A percentile compares a stretch with the other conserved stretches of the same genome.
Conservation (phyloP, 2,797 vertebrate genomes). For the Masticophis lateralis region DNA sequence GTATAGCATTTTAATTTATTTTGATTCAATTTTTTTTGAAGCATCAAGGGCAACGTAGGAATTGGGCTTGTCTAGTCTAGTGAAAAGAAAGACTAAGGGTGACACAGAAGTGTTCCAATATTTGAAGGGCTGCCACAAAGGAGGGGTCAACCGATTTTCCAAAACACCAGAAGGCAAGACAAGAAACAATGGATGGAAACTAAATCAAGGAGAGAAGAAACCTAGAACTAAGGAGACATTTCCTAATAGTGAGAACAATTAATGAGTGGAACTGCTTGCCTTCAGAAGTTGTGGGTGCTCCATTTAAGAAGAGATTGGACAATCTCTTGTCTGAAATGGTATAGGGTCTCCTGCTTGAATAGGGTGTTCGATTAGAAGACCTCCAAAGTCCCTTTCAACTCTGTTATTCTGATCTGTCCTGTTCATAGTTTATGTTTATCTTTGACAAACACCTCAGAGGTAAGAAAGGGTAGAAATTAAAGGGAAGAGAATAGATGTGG, state of each 20-base stretch:
- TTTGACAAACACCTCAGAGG: not conserved
- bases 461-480: not conserved
- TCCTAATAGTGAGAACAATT: not conserved
- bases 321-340: not conserved
- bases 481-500: not conserved
- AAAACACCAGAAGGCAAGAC: not conserved
- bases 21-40: conserved; percentile 25
- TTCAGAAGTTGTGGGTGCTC: not conserved
- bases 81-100: not conserved
- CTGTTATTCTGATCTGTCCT: not conserved
- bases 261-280: not conserved
- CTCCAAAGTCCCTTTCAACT: not conserved
- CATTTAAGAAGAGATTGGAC: not conserved
- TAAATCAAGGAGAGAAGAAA: not conserved
- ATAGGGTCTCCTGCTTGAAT: not conserved
- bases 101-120: not conserved
- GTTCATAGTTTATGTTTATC: not conserved
- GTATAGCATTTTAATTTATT: conserved; percentile 19
- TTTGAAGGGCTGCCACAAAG: not conserved
- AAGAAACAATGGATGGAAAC: not conserved
- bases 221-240: not conserved
- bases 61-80: not conserved
- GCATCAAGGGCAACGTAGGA: not conserved
- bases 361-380: not conserved
- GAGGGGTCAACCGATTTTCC: not conserved